Evolutionary conservation across 1,140 invertebrate genomes (phyloP), one percentile per base, ranked within the genome.

Genomic region (Brachionus sp.): DNA sequence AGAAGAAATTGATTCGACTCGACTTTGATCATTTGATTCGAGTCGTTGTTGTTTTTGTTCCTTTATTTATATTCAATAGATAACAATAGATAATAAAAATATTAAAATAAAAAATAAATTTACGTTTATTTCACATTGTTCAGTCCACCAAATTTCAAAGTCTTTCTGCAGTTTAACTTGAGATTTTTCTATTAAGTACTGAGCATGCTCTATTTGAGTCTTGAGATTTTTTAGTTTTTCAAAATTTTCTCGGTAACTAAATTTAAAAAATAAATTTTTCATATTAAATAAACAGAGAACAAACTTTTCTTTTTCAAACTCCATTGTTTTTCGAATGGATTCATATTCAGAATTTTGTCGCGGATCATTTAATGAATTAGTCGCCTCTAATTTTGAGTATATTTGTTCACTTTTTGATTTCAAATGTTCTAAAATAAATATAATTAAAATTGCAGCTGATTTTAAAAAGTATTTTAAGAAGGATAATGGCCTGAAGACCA

Each of bases 111-210:
- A 0, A 10, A 33, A 68, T 6, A 39, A 70, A 29, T 37, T 57
- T 44, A 77, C 66, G 16, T 50, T 50, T 4, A 46, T 0, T 57
- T 75, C 73, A 29, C 46, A 83, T 83, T 73, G 82, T 62, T 83
- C 50, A 35, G 53, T 86, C 88, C 88, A 89, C 88, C 88, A 89
- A 10, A 88, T 83, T 84, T 89, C 88, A 86, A 89, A 89, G 64
- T 89, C 88, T 84, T 89, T 89, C 86, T 89, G 87, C 39, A 89
- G 66, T 83, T 89, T 87, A 6, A 89, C 87, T 83, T 88, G 89
- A 33, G 86, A 85, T 83, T 87, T 89, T 84, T 89, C 89, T 37
- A 89, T 83, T 12, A 88, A 84, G 84, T 89, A 88, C 84, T 89
- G 88, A 53, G 88, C 75, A 85, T 89, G 88, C 77, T 89, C 88